phyloP scores from a whole-genome alignment of 2,888 invertebrate genomes.

The Odontocerum albicorne region DNA sequence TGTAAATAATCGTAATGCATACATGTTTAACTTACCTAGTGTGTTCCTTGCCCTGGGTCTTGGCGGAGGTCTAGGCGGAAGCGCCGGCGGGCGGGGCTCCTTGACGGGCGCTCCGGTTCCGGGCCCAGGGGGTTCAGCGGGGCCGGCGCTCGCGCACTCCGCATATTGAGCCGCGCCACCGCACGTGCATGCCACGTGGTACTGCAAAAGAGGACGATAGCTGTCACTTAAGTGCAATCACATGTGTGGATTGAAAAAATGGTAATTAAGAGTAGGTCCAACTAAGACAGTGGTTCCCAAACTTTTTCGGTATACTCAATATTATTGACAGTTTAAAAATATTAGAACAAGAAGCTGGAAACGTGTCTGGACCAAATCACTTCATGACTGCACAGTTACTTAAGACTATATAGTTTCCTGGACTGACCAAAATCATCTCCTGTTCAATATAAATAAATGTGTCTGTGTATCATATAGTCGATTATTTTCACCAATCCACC shows the following conservation, averaged over 20 bases:
- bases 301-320: no score
- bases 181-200: slow-evolving; percentile 57
- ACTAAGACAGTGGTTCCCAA: no score
- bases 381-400: no score
- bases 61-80: slow-evolving; percentile 55
- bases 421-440: no score
- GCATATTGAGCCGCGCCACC: slow-evolving; percentile 40
- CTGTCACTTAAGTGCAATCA: background rate
- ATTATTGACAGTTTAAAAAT: no score
- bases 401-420: no score
- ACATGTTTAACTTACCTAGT: slow-evolving; percentile 7
- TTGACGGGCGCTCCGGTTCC: slow-evolving; percentile 42
- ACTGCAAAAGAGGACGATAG: slow-evolving; percentile 45
- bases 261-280: no score
- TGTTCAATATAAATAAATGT: no score
- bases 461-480: no score
- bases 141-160: slow-evolving; percentile 41
- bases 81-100: slow-evolving; percentile 50
- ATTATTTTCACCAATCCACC: no score
- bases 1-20: slow-evolving; percentile 43
- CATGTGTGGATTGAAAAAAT: background rate
- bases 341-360: no score
- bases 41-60: slow-evolving; percentile 39
- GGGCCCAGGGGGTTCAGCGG: slow-evolving; percentile 52
- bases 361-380: no score